Base-by-base conservation (phyloP, 2,888 invertebrate genomes). In the Epsilonema sp. region DNA sequence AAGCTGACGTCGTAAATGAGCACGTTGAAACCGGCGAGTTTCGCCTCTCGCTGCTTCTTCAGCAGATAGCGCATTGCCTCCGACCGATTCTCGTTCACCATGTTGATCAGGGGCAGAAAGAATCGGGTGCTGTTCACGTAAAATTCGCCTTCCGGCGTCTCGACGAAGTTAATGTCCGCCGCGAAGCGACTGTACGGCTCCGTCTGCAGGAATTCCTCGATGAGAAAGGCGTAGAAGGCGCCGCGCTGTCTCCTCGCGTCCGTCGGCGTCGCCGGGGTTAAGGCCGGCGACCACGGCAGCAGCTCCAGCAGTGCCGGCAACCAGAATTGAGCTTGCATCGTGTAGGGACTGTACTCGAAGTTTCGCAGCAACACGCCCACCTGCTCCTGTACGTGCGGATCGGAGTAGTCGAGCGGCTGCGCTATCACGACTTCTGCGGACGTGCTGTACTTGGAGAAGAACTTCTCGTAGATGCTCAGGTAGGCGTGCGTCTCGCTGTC, bases 401-500 rank as follows among this genome's bases (percentile, higher is more conserved):
- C 79, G 3, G 83, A 83, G 67, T 85, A 86, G 65, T 85, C 78
- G 54, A 82, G 24, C n/a, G 11, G 74, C 24, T 78, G 73, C 1
- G 84, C 85, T 85, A 86, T 0, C 85, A 85, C 65, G 82, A 86
- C 65, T 86, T 85, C 62, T 83, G 74, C 47, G 13, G 50, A 44
- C 5, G 44, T 48, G 23, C 39, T 44, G 39, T 49, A 50, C 23
- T 43, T 20, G 4, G 46, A 41, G 72, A 84, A 87, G 67, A 81
- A 86, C 57, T 76, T 75, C 64, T 86, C 86, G 68, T 87, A 86
- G 44, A 82, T 75, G 63, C 85, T 82, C 65, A 86, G 86, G 69
- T 85, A 87, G 60, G 76, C 78, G 37, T 86, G 80, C 31, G 86
- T 84, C 66, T 86, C 85, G 0, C 86, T 86, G 66, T 85, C 85